Evolutionary conservation across 2,888 invertebrate genomes (phyloP), one percentile per base, ranked within the genome.

Genomic region (Phania funesta): DNA sequence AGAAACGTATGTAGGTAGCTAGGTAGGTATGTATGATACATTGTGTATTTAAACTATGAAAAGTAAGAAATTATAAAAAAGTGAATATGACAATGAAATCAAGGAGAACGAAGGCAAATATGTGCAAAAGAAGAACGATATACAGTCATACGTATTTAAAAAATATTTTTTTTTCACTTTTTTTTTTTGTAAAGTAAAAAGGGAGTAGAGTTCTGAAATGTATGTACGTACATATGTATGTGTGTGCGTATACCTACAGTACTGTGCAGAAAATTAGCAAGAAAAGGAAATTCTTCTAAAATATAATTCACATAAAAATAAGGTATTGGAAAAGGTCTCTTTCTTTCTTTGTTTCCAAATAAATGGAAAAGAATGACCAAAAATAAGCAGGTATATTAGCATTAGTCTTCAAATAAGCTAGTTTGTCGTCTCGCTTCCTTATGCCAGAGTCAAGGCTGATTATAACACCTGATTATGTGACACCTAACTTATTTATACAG

Each of bases 1-100:
- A 8, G 46, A 50, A n/a, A 13, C 46, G 2, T 26, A 35, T 1
- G 16, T 44, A 44, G 11, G 13, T 29, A 68, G 11, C 8, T 16
- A 8, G 3, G 16, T 38, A 26, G 16, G 16, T 62, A 62, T 26
- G 38, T n/a, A 22, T 13, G 13, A 41, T 26, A 3, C 18, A 44
- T 8, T 26, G 46, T 62, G 20, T 46, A 20, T 24, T 26, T 24
- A 48, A 58, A 58, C 58, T 75, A 67, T 58, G 56, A 54, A 64
- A n/a, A 58, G 9, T 38, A 52, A 65, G n/a, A 50, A 50, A 78
- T 32, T 18, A 52, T 52, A 67, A 54, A 52, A 74, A 44, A 32
- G 64, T 58, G 73, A 65, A 20, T 64, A 70, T 73, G 73, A 79
- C 78, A 79, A 79, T 79, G 78, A 79, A 79, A 73, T 79, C 56